Base-by-base conservation (phyloP, 2,888 invertebrate species). In the Sinopyrophorus schimmeli region DNA sequence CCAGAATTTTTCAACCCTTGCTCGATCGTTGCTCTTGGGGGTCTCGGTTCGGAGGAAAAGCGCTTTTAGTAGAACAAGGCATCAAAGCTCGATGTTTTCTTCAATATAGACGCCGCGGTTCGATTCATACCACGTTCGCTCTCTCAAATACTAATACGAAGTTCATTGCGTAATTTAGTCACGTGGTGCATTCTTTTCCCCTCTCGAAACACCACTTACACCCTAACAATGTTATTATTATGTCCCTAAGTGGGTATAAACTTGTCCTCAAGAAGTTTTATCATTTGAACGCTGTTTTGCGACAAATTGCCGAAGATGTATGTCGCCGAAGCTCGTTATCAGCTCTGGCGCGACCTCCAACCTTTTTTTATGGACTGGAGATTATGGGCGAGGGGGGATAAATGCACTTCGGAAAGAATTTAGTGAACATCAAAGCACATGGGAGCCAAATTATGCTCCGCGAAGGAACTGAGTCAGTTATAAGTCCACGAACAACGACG, bases 81-180 rank as follows among this genome's bases (percentile, higher is more conserved):
- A 9, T n/a, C 12, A 20, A 9, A 20, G 11, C 12, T 37, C 15
- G 6, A 24, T 38, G 23, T 43, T 51, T 46, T 51, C 18, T 35
- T 37, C 40, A 44, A 48, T 53, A 48, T 48, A 23, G 48, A 44
- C 28, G 26, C 27, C 27, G 43, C 28, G 38, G 32, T 48, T 50
- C 42, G 34, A 54, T 50, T 49, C 53, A 17, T 32, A 18, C 47
- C 47, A 50, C 51, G 43, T 53, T 34, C 42, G 39, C 47, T 40
- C 47, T 52, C 47, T 47, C 44, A 53, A 30, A 35, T 42, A 55
- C 66, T 69, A 70, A 71, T 71, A 68, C 70, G 65, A 57, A 61
- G 61, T 67, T 70, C 70, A 68, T 71, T 70, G 67, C 63, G 70
- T 67, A 72, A 72, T 72, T 72, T 66, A 65, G 72, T 74, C 73